These are phyloP conservation scores for Cheirogaleus major DNA, from an alignment of 2,797 vertebrate species.

Conservation along the genomic window DNA sequence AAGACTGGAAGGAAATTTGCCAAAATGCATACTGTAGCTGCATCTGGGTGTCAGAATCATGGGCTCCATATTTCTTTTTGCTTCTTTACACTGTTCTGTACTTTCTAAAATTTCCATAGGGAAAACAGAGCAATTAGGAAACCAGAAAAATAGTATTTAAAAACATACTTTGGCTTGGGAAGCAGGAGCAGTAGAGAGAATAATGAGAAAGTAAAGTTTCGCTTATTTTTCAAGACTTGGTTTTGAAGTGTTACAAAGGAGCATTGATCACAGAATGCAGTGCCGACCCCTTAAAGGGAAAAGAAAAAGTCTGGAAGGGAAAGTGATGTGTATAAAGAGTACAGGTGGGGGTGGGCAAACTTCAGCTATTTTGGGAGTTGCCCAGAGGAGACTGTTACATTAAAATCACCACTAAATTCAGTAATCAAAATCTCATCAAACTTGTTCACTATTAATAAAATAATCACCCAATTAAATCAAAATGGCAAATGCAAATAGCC, in stretches of 20 bases:
- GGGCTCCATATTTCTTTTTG: not conserved
- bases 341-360: not conserved
- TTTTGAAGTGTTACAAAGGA: not conserved
- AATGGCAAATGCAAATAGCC: not conserved
- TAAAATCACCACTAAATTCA: not conserved
- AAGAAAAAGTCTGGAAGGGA: not conserved
- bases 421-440: not conserved
- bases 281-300: accelerated
- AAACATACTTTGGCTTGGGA: not conserved
- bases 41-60: not conserved
- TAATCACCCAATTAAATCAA: not conserved
- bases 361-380: not conserved
- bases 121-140: constrained; percentile 36
- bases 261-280: not conserved
- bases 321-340: not conserved
- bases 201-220: not conserved
- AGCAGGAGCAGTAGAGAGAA: not conserved
- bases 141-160: not conserved
- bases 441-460: not conserved
- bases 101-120: not conserved
- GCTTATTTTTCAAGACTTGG: constrained; percentile 10
- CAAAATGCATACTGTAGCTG: not conserved
- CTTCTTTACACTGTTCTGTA: not conserved
- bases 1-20: not conserved
- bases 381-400: not conserved